Evolutionary conservation across 2,888 invertebrate genomes (phyloP).

Genomic region (Drosophila gaucha): DNA sequence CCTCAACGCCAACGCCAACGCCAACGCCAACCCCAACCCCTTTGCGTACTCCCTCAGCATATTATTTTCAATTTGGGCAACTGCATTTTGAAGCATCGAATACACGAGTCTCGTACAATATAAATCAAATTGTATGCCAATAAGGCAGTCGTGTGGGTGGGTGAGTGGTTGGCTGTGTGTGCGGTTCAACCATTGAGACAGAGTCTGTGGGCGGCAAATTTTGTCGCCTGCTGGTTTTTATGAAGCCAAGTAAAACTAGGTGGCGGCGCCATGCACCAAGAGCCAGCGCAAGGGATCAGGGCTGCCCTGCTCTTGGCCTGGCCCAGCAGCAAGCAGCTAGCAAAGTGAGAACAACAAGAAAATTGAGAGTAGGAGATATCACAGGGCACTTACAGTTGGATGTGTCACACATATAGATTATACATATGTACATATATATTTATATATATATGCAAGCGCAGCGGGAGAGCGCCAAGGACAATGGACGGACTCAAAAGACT

Average conservation of each 20-base stretch:
- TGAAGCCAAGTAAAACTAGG: conserved; percentile 13
- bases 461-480: conserved; percentile 25
- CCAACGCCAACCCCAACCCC: not conserved
- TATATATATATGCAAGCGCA: conserved; percentile 30
- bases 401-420: conserved; percentile 23
- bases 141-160: conserved; percentile 11
- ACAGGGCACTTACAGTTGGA: conserved; percentile 20
- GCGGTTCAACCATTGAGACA: conserved; percentile 1
- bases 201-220: conserved; percentile 16
- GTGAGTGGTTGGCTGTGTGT: not conserved
- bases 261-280: too few relatives aligned
- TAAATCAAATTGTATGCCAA: conserved; percentile 67
- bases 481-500: conserved; percentile 14
- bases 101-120: conserved; percentile 42
- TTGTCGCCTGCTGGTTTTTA: conserved; percentile 51
- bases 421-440: not conserved
- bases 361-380: conserved; percentile 12
- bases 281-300: not conserved
- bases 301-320: conserved; percentile 17
- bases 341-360: conserved; percentile 12
- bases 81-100: conserved; percentile 45
- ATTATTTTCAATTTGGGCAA: conserved; percentile 35
- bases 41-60: not conserved
- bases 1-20: not conserved
- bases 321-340: conserved; percentile 15